Evolutionary conservation across 2,888 invertebrate genomes (phyloP), one percentile per base, ranked within the genome.

Genomic region (Hymenopus coronatus): DNA sequence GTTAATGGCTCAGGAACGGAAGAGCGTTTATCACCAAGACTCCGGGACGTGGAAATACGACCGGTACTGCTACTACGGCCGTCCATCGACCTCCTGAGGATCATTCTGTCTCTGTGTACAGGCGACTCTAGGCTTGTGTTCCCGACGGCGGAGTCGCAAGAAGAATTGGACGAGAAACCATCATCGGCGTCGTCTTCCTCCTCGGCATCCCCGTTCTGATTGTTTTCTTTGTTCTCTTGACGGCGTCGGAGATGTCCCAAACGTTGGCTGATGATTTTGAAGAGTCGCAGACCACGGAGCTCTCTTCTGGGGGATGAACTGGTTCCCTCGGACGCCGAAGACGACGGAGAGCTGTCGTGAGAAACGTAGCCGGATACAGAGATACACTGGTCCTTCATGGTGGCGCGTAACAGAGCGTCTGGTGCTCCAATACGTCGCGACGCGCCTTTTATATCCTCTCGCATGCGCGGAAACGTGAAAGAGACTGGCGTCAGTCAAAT

Each of bases 211-310:
- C 27, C 85, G 28, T 33, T 82, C 28, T 33, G 46, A 40, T 85
- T 83, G 85, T 33, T 54, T 20, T 25, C 83, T 54, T 88, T 93
- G 94, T 20, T 92, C 93, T 20, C 15, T 8, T 25, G 33, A 1
- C n/a, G 33, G 28, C 27, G 84, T 2, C 83, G 83, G 88, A 95
- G 94, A 0, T 95, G 94, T 12, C 54, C 82, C 87, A 96, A 94
- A 90, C 95, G 95, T 89, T 95, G 94, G 92, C 95, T 95, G 90
- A 96, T 94, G 46, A 96, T 95, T 90, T 96, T 95, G 92, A 96
- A 95, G 91, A 96, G 94, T 86, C 96, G 94, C 90, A 96, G 94
- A 88, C 96, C 96, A 15, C 95, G 15, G 40, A 89, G 28, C 2
- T 89, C 87, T 6, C 54, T 82, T 12, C 82, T 30, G 27, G 82